Percentiles rank a stretch among this genome's conserved stretches.
phyloP scores from a whole-genome alignment of 2,888 invertebrate genomes.

The Drosophila pegasa region DNA sequence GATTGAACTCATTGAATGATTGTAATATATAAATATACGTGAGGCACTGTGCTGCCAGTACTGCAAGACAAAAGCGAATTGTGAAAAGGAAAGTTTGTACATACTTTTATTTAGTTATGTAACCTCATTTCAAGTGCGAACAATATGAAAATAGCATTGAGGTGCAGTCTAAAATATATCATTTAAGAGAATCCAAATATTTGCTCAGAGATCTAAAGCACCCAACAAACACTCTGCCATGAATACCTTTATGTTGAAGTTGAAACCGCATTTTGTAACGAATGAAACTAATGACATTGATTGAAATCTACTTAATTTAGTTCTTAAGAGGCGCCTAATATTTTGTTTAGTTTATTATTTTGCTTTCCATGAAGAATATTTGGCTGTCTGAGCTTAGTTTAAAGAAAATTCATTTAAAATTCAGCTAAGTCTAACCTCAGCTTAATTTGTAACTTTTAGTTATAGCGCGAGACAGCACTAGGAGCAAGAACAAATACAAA shows the following conservation, averaged over 20 bases:
- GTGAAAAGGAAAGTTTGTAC: neutral
- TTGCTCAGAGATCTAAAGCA: constrained; percentile 4
- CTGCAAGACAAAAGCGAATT: neutral
- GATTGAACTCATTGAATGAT: constrained; percentile 22
- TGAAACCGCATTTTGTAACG: constrained; percentile 7
- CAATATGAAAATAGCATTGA: neutral
- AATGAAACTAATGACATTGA: constrained; percentile 3
- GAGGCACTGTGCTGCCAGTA: neutral
- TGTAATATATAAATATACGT: neutral
- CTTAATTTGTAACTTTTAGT: constrained; percentile 13
- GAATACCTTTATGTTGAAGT: constrained; percentile 1
- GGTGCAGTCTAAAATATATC: neutral
- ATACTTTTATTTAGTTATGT: constrained; percentile 12
- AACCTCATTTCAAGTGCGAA: constrained; percentile 11
- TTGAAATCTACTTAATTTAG: constrained; percentile 23
- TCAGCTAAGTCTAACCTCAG: constrained; percentile 32
- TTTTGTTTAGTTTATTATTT: neutral
- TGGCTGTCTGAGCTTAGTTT: constrained; percentile 6
- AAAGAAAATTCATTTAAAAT: constrained; percentile 13
- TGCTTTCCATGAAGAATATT: constrained; percentile 10
- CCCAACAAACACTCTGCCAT: constrained; percentile 16
- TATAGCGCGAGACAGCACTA: neutral
- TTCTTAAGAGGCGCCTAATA: constrained; percentile 1
- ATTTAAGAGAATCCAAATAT: constrained; percentile 16
- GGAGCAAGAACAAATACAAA: neutral